A percentile compares a stretch with the other conserved stretches of the same genome.
Evolutionary conservation across 2,797 vertebrate genomes (phyloP).

Genomic region (Propithecus deckenii): DNA sequence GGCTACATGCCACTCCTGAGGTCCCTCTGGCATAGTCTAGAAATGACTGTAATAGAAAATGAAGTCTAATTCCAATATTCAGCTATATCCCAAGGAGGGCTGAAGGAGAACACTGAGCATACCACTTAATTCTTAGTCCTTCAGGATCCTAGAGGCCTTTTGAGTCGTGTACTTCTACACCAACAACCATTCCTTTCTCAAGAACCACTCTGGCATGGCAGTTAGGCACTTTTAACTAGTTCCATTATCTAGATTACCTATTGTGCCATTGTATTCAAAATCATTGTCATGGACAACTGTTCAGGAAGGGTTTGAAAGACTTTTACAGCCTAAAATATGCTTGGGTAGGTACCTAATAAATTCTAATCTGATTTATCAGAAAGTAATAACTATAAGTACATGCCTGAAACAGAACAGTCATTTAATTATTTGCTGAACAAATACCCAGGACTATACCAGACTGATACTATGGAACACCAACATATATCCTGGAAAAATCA

Average conservation of each 20-base stretch:
- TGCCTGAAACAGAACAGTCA: not conserved
- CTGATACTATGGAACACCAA: not conserved
- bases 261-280: not conserved
- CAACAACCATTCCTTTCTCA: not conserved
- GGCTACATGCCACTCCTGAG: not conserved
- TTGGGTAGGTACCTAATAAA: not conserved
- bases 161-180: not conserved
- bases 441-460: not conserved
- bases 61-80: conserved; percentile 2
- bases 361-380: conserved; percentile 3
- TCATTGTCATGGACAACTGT: not conserved
- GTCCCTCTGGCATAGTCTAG: not conserved
- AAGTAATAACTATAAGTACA: not conserved
- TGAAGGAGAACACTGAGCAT: not conserved
- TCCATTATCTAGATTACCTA: not conserved
- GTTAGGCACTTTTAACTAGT: not conserved
- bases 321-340: conserved; percentile 29
- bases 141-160: not conserved
- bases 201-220: not conserved
- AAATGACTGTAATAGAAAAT: conserved; percentile 1
- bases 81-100: not conserved
- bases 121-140: not conserved
- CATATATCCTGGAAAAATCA: not conserved
- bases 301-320: not conserved
- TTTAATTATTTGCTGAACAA: conserved; percentile 10